These are phyloP conservation scores for Patella depressa DNA, from an alignment of 2,888 invertebrate species.

Conservation along the genomic window DNA sequence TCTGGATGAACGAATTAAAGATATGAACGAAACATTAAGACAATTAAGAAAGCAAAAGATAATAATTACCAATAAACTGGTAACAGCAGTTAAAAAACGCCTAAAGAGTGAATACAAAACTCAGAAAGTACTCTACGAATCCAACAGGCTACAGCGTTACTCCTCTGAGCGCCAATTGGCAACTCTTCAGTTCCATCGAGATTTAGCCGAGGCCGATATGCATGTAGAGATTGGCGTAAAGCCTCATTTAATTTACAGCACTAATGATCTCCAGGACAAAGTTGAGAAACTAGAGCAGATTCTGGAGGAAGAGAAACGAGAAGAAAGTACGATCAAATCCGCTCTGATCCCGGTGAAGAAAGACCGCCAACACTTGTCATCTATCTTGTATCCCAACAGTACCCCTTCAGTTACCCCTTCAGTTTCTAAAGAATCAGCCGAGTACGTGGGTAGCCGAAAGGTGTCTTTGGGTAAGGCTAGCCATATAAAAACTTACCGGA, in stretches of 20 bases:
- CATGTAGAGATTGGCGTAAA: slow-evolving; percentile 54
- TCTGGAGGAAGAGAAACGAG: slow-evolving; percentile 50
- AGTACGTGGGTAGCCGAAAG: not conserved
- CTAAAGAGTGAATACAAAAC: slow-evolving; percentile 41
- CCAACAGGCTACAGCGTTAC: slow-evolving; percentile 55
- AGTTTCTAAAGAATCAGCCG: not conserved
- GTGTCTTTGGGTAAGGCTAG: not conserved
- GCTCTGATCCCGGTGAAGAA: slow-evolving; percentile 54
- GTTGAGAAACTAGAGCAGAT: slow-evolving; percentile 57
- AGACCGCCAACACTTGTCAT: slow-evolving; percentile 46
- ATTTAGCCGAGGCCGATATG: slow-evolving; percentile 50
- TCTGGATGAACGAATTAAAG: slow-evolving; percentile 39
- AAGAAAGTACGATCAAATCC: slow-evolving; percentile 53
- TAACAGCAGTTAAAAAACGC: slow-evolving; percentile 38
- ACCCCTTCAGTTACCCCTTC: not conserved
- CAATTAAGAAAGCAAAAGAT: slow-evolving; percentile 45
- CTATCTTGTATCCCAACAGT: slow-evolving; percentile 37
- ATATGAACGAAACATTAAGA: slow-evolving; percentile 38
- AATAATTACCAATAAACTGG: slow-evolving; percentile 41
- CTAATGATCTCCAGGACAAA: slow-evolving; percentile 59
- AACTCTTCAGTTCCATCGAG: slow-evolving; percentile 47
- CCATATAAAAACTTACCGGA: not conserved
- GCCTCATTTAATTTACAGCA: slow-evolving; percentile 52
- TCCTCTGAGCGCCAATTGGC: slow-evolving; percentile 52
- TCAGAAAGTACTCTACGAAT: slow-evolving; percentile 48